A percentile compares a stretch with the other conserved stretches of the same genome.
Conservation (phyloP, 2,888 invertebrate species). For the Papilio gigon region DNA sequence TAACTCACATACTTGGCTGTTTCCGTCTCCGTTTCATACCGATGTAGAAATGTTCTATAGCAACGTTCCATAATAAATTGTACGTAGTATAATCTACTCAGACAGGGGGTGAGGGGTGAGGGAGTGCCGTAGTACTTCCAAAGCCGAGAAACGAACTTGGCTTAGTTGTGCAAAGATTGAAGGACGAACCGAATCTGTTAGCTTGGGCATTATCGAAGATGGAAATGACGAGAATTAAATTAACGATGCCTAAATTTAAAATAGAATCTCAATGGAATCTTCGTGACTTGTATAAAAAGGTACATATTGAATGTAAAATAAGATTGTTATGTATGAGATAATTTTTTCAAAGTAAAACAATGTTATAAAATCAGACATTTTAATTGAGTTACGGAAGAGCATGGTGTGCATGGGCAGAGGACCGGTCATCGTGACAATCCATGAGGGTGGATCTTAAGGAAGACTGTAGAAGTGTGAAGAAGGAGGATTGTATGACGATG, state of each 20-base stretch:
- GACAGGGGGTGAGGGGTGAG: constrained; percentile 11
- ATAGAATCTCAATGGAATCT: constrained; percentile 53
- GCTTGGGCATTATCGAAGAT: constrained; percentile 74
- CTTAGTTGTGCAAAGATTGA: constrained; percentile 53
- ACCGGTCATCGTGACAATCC: too few species aligned
- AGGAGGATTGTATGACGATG: too few species aligned
- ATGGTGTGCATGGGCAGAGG: too few species aligned
- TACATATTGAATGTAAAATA: constrained; percentile 43
- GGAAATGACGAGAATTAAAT: constrained; percentile 69
- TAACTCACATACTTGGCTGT: neutral
- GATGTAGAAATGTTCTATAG: constrained; percentile 11
- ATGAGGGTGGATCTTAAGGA: too few species aligned
- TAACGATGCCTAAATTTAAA: constrained; percentile 87
- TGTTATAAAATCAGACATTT: neutral
- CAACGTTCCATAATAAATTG: constrained; percentile 6
- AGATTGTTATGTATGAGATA: constrained; percentile 13
- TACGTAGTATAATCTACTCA: constrained; percentile 32
- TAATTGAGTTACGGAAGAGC: too few species aligned
- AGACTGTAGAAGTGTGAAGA: too few species aligned
- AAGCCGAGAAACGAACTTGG: constrained; percentile 82
- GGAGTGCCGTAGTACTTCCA: constrained; percentile 86
- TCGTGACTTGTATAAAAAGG: constrained; percentile 51
- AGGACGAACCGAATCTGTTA: constrained; percentile 53
- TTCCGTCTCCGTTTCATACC: constrained; percentile 11
- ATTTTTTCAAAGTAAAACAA: too few species aligned